Conservation (phyloP, 2,888 invertebrate genomes). For the Plusia festucae region DNA sequence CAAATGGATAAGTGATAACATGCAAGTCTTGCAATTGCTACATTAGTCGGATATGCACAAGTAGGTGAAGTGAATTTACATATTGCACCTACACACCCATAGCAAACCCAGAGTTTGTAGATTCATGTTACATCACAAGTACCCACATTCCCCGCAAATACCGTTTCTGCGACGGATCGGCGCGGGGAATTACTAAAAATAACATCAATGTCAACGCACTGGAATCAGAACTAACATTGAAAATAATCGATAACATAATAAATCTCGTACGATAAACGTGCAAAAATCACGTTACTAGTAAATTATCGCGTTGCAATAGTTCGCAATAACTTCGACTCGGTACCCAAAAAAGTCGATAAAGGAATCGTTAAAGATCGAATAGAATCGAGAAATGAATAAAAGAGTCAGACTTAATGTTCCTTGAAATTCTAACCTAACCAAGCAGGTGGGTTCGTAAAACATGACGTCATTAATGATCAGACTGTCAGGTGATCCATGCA, state of each 20-base stretch:
- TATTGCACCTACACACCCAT: constrained; percentile 26
- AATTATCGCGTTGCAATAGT: constrained; percentile 16
- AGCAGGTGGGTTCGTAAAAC: not conserved
- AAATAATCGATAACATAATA: constrained; percentile 38
- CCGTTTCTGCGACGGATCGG: constrained; percentile 11
- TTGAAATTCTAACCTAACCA: not conserved
- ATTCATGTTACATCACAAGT: constrained; percentile 43
- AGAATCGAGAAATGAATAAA: no score
- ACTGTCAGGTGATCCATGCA: constrained; percentile 4
- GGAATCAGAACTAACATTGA: constrained; percentile 44
- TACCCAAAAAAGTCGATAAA: constrained; percentile 21
- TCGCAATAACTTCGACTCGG: not conserved
- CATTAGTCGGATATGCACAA: constrained; percentile 13
- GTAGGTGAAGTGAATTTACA: constrained; percentile 52
- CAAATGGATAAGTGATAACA: not conserved
- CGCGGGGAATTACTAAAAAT: constrained; percentile 46
- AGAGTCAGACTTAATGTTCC: not conserved
- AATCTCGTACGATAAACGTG: constrained; percentile 28
- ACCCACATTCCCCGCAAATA: constrained; percentile 15
- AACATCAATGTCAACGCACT: constrained; percentile 58
- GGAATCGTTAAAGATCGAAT: not conserved
- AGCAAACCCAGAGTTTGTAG: constrained; percentile 33
- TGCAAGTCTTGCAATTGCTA: constrained; percentile 9
- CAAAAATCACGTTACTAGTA: constrained; percentile 20
- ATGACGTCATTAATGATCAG: not conserved